Base-by-base conservation (phyloP, 2,888 invertebrate genomes). In the Temnothorax rugatulus region DNA sequence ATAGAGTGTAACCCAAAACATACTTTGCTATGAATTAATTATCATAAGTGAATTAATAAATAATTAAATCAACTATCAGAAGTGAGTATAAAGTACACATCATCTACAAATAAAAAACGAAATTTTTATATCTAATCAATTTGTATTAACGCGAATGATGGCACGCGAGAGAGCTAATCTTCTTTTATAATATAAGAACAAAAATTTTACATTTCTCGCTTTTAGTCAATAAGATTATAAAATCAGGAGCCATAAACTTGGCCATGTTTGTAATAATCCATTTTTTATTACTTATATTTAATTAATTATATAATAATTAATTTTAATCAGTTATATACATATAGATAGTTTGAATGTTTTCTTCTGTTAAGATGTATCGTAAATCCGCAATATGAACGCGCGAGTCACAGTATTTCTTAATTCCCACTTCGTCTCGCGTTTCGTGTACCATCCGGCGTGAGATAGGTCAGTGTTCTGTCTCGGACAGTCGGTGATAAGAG, bases 391-490 rank as follows among this genome's bases (percentile, higher is more conserved):
- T 44, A 66, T 21, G 2, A 13, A 11, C 13, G 13, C 13, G 4
- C 4, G 25, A n/a, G 13, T 29, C 29, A 29, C 29, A 29, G 29
- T 38, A 15, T 29, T 54, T 57, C 21, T 29, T 47, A 15, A 61
- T 59, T 74, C 7, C 7, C 63, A 5, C 34, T 63, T 38, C 11
- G 8, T 34, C 34, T 34, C 34, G 34, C 7, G 7, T 21, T 15
- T 71, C 54, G 38, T 71, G 13, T 38, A 2, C 52, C 15, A 57
- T 9, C 21, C 34, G 18, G 50, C 50, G 41, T 85, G 69, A 69
- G 74, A 7, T n/a, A 81, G 85, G 83, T 85, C 83, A 85, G 74
- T 85, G 64, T 21, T 54, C n/a, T 18, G 25, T 69, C 47, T 38
- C 34, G 52, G 81, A 76, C 76, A 81, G 75, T 15, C 18, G 47